phyloP scores from a whole-genome alignment of 2,113 vertebrate species.

The Columbina picui region DNA sequence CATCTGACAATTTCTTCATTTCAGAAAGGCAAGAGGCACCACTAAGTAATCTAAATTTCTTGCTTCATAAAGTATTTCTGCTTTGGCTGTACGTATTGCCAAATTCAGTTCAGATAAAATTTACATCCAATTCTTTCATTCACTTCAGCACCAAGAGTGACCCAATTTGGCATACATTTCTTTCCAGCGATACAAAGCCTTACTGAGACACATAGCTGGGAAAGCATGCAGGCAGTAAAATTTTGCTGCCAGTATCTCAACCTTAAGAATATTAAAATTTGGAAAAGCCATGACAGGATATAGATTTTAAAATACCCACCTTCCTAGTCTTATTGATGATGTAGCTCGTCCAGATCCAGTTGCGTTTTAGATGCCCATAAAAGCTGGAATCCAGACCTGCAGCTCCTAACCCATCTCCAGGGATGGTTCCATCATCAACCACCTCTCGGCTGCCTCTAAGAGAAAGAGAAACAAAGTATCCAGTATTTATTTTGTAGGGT shows the following conservation, averaged over 20 bases:
- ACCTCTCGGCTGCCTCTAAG: conserved; percentile 84
- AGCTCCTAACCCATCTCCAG: conserved; percentile 90
- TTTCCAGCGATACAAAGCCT: neutral
- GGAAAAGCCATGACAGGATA: neutral
- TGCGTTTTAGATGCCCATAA: conserved; percentile 92
- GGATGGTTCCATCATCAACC: conserved; percentile 84
- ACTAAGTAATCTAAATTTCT: neutral
- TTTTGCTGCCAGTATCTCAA: neutral
- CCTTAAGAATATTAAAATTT: neutral
- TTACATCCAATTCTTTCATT: neutral
- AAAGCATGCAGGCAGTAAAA: neutral
- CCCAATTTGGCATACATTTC: neutral
- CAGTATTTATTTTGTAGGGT: neutral
- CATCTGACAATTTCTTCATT: neutral
- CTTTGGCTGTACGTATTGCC: neutral
- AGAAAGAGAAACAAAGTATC: neutral
- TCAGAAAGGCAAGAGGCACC: neutral
- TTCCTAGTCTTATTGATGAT: conserved; percentile 80
- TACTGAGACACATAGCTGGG: neutral
- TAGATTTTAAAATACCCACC: conserved; percentile 59
- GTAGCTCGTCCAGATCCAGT: conserved; percentile 96
- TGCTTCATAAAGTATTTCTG: neutral
- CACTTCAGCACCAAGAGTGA: neutral
- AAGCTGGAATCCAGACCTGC: conserved; percentile 93
- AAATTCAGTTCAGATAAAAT: neutral